Evolutionary conservation across 2,113 vertebrate genomes (phyloP).

Genomic region (Alaudala cheleensis): DNA sequence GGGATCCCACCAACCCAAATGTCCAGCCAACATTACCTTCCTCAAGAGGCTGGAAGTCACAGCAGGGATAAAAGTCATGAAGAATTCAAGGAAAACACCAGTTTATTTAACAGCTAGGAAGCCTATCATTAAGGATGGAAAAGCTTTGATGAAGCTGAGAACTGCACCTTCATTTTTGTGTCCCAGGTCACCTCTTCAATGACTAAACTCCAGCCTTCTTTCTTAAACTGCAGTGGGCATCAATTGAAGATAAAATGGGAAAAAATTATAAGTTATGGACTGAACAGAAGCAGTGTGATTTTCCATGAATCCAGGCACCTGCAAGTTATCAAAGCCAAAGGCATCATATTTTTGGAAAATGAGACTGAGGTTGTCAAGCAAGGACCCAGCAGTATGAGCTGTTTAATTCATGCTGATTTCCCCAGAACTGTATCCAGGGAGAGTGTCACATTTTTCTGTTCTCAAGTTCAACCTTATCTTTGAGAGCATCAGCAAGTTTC

Average conservation of each 20-base stretch:
- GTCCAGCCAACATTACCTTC: background rate
- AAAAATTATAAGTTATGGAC: background rate
- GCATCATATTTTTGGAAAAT: background rate
- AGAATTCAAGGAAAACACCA: background rate
- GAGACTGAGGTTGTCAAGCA: background rate
- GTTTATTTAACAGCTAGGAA: background rate
- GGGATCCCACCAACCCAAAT: background rate
- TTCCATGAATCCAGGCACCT: background rate
- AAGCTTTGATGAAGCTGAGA: background rate
- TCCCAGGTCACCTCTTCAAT: background rate
- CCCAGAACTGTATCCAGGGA: background rate
- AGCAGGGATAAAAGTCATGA: background rate
- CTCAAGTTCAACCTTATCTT: background rate
- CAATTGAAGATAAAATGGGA: background rate
- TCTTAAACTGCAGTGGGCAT: background rate
- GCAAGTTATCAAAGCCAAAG: background rate
- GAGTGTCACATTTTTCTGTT: background rate
- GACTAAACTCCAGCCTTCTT: background rate
- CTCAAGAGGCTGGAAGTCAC: background rate
- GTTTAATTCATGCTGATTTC: constrained; percentile 12
- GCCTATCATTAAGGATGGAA: background rate
- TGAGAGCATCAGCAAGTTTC: background rate
- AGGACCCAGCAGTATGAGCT: background rate
- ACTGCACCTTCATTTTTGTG: background rate
- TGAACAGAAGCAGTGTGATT: background rate